Conservation (phyloP, 2,888 invertebrate genomes). For the Agrotis exclamationis region DNA sequence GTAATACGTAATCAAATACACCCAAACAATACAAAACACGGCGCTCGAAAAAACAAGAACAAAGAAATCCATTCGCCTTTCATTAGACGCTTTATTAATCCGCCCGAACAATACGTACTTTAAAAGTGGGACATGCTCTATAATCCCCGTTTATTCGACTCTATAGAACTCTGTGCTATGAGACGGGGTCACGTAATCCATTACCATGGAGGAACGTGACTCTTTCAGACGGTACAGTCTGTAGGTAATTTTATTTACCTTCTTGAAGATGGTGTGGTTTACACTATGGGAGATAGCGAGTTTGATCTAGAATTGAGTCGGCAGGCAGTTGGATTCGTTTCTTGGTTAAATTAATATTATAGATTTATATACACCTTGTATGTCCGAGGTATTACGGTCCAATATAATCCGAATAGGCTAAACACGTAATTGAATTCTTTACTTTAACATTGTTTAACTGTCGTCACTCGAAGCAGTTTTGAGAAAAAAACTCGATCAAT, state of each 20-base stretch:
- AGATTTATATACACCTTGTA: no score
- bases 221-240: slow-evolving; percentile 71
- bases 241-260: slow-evolving; percentile 82
- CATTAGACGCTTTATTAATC: slow-evolving; percentile 64
- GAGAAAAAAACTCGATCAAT: no score
- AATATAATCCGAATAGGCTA: no score
- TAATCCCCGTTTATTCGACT: slow-evolving; percentile 64
- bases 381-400: no score
- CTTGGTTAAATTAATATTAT: no score
- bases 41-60: slow-evolving; percentile 41
- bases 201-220: slow-evolving; percentile 82
- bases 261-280: slow-evolving; percentile 50
- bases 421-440: no score
- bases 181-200: slow-evolving; percentile 85
- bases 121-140: slow-evolving; percentile 68
- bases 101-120: slow-evolving; percentile 64
- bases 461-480: no score
- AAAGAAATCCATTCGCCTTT: slow-evolving; percentile 56
- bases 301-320: background rate
- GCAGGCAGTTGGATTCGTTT: no score
- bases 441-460: no score
- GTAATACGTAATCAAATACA: slow-evolving; percentile 34
- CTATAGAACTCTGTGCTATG: slow-evolving; percentile 64
- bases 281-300: background rate
- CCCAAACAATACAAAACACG: slow-evolving; percentile 13